Evolutionary conservation across 1,140 invertebrate species (phyloP).

Genomic region (Zaprionus vittiger): DNA sequence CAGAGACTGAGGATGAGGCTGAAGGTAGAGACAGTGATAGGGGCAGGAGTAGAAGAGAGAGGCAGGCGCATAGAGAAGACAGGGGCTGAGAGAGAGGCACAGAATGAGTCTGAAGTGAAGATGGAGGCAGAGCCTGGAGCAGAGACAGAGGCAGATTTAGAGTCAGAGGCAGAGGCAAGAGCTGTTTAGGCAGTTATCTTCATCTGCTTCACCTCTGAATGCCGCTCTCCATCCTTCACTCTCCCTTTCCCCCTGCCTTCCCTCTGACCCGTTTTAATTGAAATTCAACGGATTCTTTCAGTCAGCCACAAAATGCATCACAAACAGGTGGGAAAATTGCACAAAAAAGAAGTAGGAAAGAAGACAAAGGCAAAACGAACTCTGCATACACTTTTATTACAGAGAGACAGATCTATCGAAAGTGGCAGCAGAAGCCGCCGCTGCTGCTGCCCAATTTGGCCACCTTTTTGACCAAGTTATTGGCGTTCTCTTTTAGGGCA

Average conservation of each 20-base stretch:
- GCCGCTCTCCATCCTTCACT: background rate
- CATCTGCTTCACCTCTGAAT: slow-evolving; percentile 30
- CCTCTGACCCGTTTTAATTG: slow-evolving; percentile 47
- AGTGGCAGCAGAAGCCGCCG: background rate
- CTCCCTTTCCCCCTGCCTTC: slow-evolving; percentile 1
- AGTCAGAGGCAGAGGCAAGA: background rate
- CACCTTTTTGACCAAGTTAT: slow-evolving; percentile 6
- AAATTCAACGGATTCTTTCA: slow-evolving; percentile 56
- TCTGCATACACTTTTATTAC: slow-evolving; percentile 2
- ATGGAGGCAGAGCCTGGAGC: background rate
- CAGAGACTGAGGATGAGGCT: background rate
- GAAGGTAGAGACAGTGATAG: too few species aligned
- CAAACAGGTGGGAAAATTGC: slow-evolving; percentile 11
- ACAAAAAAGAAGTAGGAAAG: background rate
- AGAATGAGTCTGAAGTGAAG: background rate
- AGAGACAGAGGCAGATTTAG: background rate
- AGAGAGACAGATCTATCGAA: background rate
- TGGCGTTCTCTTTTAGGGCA: background rate
- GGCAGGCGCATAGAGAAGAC: too few species aligned
- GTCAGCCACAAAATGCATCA: slow-evolving; percentile 30
- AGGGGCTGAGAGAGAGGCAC: background rate
- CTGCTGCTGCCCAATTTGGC: background rate
- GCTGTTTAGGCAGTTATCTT: slow-evolving; percentile 44
- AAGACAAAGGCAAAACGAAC: background rate
- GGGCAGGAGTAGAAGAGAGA: too few species aligned